phyloP scores from a whole-genome alignment of 2,888 invertebrate species.

The Siphlonurus alternatus region DNA sequence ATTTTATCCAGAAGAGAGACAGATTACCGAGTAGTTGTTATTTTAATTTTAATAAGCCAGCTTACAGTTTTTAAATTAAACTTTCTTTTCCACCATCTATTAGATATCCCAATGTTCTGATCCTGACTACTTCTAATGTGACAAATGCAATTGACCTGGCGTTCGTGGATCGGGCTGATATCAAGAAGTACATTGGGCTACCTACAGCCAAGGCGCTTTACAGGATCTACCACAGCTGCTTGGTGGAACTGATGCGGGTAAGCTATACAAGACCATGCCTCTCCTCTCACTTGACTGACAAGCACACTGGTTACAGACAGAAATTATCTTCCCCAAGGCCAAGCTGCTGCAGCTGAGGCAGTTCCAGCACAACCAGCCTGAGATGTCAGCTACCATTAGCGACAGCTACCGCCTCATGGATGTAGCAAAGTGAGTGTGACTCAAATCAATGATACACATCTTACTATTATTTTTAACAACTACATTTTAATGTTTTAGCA shows the following conservation, averaged over 20 bases:
- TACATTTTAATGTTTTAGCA: no score
- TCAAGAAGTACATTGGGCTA: constrained; percentile 74
- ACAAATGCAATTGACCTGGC: constrained; percentile 87
- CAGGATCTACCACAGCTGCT: constrained; percentile 65
- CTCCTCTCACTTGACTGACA: constrained; percentile 4
- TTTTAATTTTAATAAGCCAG: neutral
- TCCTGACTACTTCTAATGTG: constrained; percentile 90
- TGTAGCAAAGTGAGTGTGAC: constrained; percentile 21
- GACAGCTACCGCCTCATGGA: constrained; percentile 29
- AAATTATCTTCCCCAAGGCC: constrained; percentile 21
- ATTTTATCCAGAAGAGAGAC: no score
- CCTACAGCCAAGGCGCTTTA: constrained; percentile 66
- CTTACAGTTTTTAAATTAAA: neutral
- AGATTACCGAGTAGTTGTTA: neutral
- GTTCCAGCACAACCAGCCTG: constrained; percentile 25
- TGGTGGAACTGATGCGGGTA: constrained; percentile 65
- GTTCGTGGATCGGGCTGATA: constrained; percentile 90
- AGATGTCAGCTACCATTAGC: constrained; percentile 23
- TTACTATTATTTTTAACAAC: neutral
- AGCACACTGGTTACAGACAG: constrained; percentile 21
- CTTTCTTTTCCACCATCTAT: neutral
- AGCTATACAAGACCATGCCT: constrained; percentile 17
- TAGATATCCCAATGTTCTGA: constrained; percentile 72
- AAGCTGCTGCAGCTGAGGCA: constrained; percentile 21
- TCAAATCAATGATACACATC: neutral